Conservation (phyloP, 2,113 vertebrate species). For the Thymallus thymallus region DNA sequence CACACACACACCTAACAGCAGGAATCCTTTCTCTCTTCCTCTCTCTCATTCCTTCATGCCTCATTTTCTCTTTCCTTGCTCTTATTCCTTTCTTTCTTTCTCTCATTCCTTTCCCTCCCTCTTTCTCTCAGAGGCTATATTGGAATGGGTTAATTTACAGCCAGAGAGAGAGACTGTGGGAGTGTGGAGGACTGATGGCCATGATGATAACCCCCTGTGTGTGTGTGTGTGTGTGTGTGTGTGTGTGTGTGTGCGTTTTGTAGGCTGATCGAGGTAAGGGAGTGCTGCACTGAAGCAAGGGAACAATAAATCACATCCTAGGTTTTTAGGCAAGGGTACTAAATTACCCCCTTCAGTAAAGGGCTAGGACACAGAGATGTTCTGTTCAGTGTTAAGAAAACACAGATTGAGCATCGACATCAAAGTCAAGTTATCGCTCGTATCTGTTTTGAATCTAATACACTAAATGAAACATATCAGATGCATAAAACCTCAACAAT, state of each 20-base stretch:
- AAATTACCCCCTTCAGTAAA: slow-evolving; percentile 2
- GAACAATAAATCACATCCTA: neutral
- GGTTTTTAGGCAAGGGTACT: neutral
- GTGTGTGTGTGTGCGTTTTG: neutral
- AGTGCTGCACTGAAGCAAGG: neutral
- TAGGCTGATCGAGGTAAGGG: neutral
- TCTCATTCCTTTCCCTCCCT: neutral
- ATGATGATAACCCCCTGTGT: neutral
- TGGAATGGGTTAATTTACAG: neutral
- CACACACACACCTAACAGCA: neutral
- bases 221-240: neutral
- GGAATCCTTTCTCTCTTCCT: neutral
- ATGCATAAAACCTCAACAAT: neutral
- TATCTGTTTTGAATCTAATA: neutral
- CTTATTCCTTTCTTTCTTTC: neutral
- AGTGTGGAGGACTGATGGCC: neutral
- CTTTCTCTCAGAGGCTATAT: neutral
- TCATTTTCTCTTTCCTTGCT: neutral
- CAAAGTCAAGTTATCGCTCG: neutral
- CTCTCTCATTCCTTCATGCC: slow-evolving; percentile 36
- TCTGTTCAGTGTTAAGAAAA: neutral
- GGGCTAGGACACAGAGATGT: neutral
- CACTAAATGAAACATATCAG: neutral
- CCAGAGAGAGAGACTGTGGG: neutral
- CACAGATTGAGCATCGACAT: neutral